These are phyloP conservation scores for Ptilorrhoa leucosticta DNA, from an alignment of 2,113 vertebrate species.

Conservation along the genomic window DNA sequence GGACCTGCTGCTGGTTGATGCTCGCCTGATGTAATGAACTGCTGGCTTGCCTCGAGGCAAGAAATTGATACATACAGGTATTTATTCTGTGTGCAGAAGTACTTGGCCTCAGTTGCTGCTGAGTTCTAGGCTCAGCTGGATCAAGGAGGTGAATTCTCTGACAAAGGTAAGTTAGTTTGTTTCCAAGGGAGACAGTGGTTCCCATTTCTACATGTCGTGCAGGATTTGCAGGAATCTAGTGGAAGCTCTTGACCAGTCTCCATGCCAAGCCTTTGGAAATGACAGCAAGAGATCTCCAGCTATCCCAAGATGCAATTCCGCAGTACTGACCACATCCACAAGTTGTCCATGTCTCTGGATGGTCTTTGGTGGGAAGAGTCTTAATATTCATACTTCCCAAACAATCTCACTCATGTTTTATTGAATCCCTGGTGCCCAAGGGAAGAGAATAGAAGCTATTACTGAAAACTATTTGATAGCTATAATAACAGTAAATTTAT, in stretches of 20 bases:
- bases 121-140: neutral
- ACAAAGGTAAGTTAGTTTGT: neutral
- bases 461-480: neutral
- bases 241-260: accelerated
- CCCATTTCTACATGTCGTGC: neutral
- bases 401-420: neutral
- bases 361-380: neutral
- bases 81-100: neutral
- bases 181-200: neutral
- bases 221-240: neutral
- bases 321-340: neutral
- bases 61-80: neutral
- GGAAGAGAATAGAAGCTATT: neutral
- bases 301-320: accelerated
- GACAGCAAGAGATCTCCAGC: neutral
- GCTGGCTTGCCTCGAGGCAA: neutral
- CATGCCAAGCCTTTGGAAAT: neutral
- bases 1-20: neutral
- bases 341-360: neutral
- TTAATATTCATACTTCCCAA: neutral
- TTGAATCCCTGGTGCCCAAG: neutral
- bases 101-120: neutral
- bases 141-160: neutral
- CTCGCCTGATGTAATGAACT: neutral
- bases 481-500: neutral